phyloP scores from a whole-genome alignment of 2,113 vertebrate genomes.

The Perca fluviatilis region DNA sequence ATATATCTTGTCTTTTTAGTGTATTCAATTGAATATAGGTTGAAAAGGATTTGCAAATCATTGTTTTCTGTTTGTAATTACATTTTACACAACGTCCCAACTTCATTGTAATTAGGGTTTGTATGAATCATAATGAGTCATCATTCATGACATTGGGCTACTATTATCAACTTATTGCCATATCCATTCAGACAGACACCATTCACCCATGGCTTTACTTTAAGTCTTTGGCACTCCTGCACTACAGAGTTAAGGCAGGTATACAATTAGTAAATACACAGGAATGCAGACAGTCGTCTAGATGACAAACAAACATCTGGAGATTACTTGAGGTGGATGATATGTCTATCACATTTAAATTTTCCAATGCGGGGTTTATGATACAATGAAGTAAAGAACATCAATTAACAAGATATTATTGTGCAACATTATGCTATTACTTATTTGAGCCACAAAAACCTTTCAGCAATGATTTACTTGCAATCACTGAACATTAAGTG shows the following conservation, averaged over 20 bases:
- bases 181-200: slow-evolving; percentile 12
- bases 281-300: slow-evolving; percentile 42
- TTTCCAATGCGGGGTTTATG: not conserved
- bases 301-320: slow-evolving; percentile 3
- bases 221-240: slow-evolving; percentile 42
- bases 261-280: slow-evolving; percentile 45
- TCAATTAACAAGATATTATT: not conserved
- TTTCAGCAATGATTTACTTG: not conserved
- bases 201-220: not conserved
- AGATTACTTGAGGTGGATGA: not conserved
- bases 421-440: not conserved
- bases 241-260: slow-evolving; percentile 27
- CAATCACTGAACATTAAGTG: not conserved
- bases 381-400: not conserved
- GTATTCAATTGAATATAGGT: too few species aligned
- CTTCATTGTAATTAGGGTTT: too few species aligned
- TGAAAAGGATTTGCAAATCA: too few species aligned
- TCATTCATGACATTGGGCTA: not conserved
- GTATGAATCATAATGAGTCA: not conserved
- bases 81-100: too few species aligned
- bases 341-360: not conserved
- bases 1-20: too few species aligned
- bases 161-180: not conserved
- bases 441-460: not conserved
- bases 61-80: too few species aligned